phyloP scores from a whole-genome alignment of 2,113 vertebrate species.

The Phrynocephalus versicolor region DNA sequence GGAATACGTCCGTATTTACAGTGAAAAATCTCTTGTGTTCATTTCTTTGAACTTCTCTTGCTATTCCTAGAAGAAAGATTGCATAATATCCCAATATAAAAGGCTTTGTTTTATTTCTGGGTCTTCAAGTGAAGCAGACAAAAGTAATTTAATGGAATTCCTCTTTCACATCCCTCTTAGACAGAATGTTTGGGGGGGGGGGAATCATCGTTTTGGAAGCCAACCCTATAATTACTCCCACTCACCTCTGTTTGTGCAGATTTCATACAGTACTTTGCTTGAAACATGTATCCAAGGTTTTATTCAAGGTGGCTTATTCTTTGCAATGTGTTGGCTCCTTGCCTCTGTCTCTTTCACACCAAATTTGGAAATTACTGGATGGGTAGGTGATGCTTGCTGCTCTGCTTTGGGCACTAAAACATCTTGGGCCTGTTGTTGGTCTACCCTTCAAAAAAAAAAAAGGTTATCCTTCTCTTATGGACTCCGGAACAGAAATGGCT shows the following conservation, averaged over 20 bases:
- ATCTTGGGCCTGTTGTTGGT: too few relatives aligned
- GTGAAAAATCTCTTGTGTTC: not conserved
- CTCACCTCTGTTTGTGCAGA: not conserved
- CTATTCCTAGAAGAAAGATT: conserved; percentile 25
- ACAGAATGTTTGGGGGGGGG: too few relatives aligned
- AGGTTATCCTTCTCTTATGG: too few relatives aligned
- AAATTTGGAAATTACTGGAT: not conserved
- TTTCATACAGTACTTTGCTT: not conserved
- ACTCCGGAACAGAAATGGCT: too few relatives aligned
- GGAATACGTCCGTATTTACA: not conserved
- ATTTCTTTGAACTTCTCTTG: conserved; percentile 20
- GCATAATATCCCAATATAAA: not conserved
- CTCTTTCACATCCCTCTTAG: conserved; percentile 27
- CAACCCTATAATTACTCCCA: not conserved
- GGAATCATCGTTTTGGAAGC: not conserved
- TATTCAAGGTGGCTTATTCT: not conserved
- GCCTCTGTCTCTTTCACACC: not conserved
- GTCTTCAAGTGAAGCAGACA: conserved; percentile 8
- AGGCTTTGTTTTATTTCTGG: not conserved
- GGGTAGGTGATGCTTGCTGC: too few relatives aligned
- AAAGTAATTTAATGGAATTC: not conserved
- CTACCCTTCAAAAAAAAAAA: too few relatives aligned
- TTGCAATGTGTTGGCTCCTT: not conserved
- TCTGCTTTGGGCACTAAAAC: too few relatives aligned
- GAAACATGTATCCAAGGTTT: not conserved